Evolutionary conservation across 1,140 invertebrate genomes (phyloP).

Genomic region (Bombus soroeensis): DNA sequence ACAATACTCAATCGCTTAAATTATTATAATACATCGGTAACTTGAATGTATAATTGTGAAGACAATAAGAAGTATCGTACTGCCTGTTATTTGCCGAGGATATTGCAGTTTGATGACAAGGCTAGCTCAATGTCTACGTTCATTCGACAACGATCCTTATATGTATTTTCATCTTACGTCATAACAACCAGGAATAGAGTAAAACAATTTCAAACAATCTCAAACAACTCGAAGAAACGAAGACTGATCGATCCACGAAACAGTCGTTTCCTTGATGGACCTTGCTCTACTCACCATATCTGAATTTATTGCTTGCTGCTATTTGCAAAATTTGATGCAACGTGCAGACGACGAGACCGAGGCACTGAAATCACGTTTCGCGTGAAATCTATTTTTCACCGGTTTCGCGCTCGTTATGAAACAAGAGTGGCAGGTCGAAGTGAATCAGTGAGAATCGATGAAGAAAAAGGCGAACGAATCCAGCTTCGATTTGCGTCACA

Average conservation of each 20-base stretch:
- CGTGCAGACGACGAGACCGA: not conserved
- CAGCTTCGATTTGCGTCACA: conserved; percentile 37
- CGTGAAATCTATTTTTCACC: conserved; percentile 45
- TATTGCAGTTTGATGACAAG: no score
- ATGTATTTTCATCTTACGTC: no score
- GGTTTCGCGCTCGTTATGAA: conserved; percentile 19
- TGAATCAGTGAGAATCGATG: conserved; percentile 45
- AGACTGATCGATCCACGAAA: not conserved
- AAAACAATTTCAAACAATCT: no score
- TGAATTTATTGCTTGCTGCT: not conserved
- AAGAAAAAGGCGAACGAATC: conserved; percentile 36
- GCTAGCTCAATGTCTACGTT: no score
- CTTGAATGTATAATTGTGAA: no score
- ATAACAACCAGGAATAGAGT: no score
- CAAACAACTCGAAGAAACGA: no score
- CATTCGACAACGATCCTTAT: no score
- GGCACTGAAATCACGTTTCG: conserved; percentile 31
- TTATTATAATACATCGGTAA: no score
- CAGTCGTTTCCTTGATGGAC: not conserved
- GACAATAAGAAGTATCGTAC: no score
- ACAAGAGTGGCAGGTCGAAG: not conserved
- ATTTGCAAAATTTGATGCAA: conserved; percentile 39
- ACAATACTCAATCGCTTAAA: no score
- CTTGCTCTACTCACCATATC: not conserved
- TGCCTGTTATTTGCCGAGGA: no score